These are phyloP conservation scores for Protodeltote pygarga DNA, from an alignment of 2,888 invertebrate species.

Conservation along the genomic window DNA sequence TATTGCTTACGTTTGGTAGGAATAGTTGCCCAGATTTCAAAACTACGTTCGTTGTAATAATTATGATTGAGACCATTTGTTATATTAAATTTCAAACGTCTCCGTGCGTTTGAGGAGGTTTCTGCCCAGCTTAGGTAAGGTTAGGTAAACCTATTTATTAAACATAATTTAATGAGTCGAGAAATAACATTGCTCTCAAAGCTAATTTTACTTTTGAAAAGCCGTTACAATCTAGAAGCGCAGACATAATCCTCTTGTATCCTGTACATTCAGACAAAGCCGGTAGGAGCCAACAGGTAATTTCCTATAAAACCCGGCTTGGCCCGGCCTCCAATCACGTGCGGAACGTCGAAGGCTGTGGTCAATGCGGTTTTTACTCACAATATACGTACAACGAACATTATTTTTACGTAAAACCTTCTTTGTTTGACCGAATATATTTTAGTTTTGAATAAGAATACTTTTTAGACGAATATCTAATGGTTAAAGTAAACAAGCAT, in stretches of 20 bases:
- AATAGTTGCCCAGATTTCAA: too few species aligned
- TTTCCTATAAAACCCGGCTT: conserved; percentile 38
- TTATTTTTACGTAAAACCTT: conserved; percentile 7
- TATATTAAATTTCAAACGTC: too few species aligned
- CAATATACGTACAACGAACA: conserved; percentile 5
- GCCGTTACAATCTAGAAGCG: conserved; percentile 4
- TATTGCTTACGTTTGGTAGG: too few species aligned
- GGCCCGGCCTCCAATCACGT: conserved; percentile 57
- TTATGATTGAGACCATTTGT: too few species aligned
- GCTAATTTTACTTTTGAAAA: conserved; percentile 1
- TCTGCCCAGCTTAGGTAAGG: too few species aligned
- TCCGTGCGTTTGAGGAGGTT: too few species aligned
- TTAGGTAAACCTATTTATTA: conserved; percentile 4
- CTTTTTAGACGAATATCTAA: too few species aligned
- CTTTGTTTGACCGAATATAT: conserved; percentile 1
- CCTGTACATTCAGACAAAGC: conserved; percentile 18
- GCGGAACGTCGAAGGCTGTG: conserved; percentile 60
- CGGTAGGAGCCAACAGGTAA: conserved; percentile 37
- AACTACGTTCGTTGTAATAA: too few species aligned
- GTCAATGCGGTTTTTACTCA: conserved; percentile 55
- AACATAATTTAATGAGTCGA: too few species aligned
- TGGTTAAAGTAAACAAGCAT: too few species aligned
- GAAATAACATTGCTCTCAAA: too few species aligned
- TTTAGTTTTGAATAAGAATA: background rate
- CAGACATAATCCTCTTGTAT: conserved; percentile 10